Evolutionary conservation across 2,113 vertebrate species (phyloP), one percentile per base, ranked within the genome.

Genomic region (Hucho hucho): DNA sequence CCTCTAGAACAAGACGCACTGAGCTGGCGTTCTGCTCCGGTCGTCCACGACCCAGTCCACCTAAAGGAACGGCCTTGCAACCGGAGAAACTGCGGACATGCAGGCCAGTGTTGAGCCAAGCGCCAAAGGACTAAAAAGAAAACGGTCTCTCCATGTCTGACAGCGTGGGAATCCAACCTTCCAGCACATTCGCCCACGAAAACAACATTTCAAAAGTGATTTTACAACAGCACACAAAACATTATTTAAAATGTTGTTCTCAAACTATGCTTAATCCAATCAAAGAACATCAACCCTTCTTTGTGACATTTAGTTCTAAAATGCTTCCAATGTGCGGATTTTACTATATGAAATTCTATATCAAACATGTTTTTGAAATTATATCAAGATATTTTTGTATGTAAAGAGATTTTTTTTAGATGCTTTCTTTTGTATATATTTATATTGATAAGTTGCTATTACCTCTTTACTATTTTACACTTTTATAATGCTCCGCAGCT

Each of bases 301-400:
- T 88, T 72, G 89, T 91, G 89, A 87, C 78, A 70, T 89, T 86
- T 86, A 87, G 90, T 86, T 90, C 91, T 89, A 92, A 90, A 93
- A 98, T 96, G 95, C 96, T 98, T 99, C 97, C 97, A 96, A 91
- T 90, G 93, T 76, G 89, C 92, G 92, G 93, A 94, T 95, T 95
- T 94, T 96, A 95, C 96, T 95, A 94, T 95, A 96, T 95, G 82
- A 95, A 95, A 93, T 93, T 96, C 92, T 98, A 98, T 98, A 95
- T 96, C 94, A 94, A 94, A 93, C 91, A 92, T 91, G 91, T 75
- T 88, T 94, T 91, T 91, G 84, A 95, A 95, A 96, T 97, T 97
- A 96, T 98, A 98, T 97, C 96, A 97, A 98, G 90, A 95, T 99
- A 99, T 99, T 99, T 99, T 99, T 99, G 96, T 99, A 99, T 92